Percentiles rank a stretch among this genome's conserved stretches.
phyloP scores from a whole-genome alignment of 2,113 vertebrate genomes.

The Anas platyrhynchos region DNA sequence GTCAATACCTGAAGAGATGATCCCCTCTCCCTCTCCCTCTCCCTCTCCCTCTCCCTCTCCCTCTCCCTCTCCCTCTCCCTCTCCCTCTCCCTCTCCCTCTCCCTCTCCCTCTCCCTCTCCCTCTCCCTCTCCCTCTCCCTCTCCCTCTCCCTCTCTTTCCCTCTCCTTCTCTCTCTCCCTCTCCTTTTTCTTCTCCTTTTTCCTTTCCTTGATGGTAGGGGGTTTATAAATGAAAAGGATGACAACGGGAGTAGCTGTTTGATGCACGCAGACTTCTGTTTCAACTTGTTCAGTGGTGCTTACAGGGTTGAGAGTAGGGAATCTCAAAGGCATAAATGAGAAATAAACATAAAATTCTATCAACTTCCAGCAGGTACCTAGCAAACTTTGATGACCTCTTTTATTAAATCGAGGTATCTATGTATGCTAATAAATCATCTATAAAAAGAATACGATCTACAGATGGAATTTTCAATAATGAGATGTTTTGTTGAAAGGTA shows the following conservation, averaged over 20 bases:
- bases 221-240: neutral
- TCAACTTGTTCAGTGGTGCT: neutral
- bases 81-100: too few relatives aligned
- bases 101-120: too few relatives aligned
- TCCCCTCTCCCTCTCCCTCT: too few relatives aligned
- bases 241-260: neutral
- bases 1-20: too few relatives aligned
- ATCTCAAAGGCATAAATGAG: neutral
- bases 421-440: neutral
- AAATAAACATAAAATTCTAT: neutral
- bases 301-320: neutral
- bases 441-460: neutral
- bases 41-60: too few relatives aligned
- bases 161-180: too few relatives aligned
- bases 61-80: too few relatives aligned
- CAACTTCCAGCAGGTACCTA: neutral
- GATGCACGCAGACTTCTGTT: slow-evolving; percentile 9
- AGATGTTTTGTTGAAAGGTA: neutral
- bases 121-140: too few relatives aligned
- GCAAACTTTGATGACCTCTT: neutral
- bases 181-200: too few relatives aligned
- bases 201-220: neutral
- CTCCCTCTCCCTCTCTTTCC: too few relatives aligned
- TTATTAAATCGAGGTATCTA: neutral
- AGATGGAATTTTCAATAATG: neutral